These are phyloP conservation scores for Pantala flavescens DNA, from an alignment of 1,140 invertebrate genomes.

Conservation along the genomic window DNA sequence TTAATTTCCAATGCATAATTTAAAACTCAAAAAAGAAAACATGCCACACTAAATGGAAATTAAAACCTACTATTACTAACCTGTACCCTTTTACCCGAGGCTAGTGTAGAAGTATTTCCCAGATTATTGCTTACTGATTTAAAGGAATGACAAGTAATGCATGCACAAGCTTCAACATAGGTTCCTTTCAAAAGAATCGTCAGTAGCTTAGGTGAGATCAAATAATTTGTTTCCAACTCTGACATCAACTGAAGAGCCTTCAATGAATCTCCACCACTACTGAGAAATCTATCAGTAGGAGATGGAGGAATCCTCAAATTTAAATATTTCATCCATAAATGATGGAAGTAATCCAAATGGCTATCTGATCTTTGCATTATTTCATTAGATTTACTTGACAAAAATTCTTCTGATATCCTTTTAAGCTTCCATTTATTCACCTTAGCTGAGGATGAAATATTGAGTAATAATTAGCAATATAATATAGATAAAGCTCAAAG, in stretches of 20 bases:
- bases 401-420: no score
- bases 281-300: slow-evolving; percentile 30
- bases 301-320: neutral
- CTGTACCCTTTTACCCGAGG: slow-evolving; percentile 33
- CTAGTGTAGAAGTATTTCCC: slow-evolving; percentile 22
- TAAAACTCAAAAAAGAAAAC: no score
- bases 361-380: no score
- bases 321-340: slow-evolving; percentile 31
- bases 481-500: no score
- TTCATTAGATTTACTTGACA: no score
- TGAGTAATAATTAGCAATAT: no score
- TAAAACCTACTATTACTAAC: neutral
- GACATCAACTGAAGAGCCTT: slow-evolving; percentile 32
- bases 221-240: slow-evolving; percentile 25
- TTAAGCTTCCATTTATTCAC: no score
- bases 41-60: no score
- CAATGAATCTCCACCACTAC: slow-evolving; percentile 36
- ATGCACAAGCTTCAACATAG: slow-evolving; percentile 33
- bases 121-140: slow-evolving; percentile 27
- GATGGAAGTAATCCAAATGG: slow-evolving; percentile 22
- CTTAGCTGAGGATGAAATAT: no score
- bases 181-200: slow-evolving; percentile 28
- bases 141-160: slow-evolving; percentile 26
- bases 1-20: no score
- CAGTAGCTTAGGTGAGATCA: slow-evolving; percentile 12